These are phyloP conservation scores for Flexamia atlantica DNA, from an alignment of 2,888 invertebrate species.

Conservation along the genomic window DNA sequence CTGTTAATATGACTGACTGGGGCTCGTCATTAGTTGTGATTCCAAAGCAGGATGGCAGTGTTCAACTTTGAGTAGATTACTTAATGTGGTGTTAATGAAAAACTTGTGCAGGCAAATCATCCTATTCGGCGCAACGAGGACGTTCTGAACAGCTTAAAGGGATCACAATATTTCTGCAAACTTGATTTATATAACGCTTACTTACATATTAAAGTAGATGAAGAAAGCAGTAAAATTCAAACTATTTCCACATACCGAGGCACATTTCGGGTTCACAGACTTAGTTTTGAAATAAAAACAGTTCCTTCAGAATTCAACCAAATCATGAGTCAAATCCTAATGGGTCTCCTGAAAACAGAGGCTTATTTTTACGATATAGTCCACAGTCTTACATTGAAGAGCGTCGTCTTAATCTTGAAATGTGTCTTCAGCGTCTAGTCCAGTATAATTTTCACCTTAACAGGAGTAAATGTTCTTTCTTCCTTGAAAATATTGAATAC, in stretches of 20 bases:
- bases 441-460: slow-evolving; percentile 62
- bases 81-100: slow-evolving; percentile 16
- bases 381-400: not conserved
- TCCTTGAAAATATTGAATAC: slow-evolving; percentile 62
- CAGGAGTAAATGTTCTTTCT: slow-evolving; percentile 63
- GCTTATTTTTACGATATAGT: slow-evolving; percentile 20
- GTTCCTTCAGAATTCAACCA: not conserved
- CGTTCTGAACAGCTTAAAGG: slow-evolving; percentile 43
- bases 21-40: not conserved
- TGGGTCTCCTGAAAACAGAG: slow-evolving; percentile 3
- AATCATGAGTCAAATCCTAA: slow-evolving; percentile 23
- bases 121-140: slow-evolving; percentile 55
- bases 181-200: slow-evolving; percentile 61
- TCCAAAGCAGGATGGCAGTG: not conserved
- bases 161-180: slow-evolving; percentile 55
- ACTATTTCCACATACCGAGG: slow-evolving; percentile 62
- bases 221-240: slow-evolving; percentile 50
- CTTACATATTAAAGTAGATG: slow-evolving; percentile 33
- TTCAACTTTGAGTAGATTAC: slow-evolving; percentile 22
- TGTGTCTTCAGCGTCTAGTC: slow-evolving; percentile 3
- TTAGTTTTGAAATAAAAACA: slow-evolving; percentile 13
- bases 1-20: not conserved
- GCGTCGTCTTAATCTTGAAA: not conserved
- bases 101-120: slow-evolving; percentile 66
- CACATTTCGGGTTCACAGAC: slow-evolving; percentile 8